Evolutionary conservation across 2,113 vertebrate species (phyloP).

Genomic region (Eurypyga helias): DNA sequence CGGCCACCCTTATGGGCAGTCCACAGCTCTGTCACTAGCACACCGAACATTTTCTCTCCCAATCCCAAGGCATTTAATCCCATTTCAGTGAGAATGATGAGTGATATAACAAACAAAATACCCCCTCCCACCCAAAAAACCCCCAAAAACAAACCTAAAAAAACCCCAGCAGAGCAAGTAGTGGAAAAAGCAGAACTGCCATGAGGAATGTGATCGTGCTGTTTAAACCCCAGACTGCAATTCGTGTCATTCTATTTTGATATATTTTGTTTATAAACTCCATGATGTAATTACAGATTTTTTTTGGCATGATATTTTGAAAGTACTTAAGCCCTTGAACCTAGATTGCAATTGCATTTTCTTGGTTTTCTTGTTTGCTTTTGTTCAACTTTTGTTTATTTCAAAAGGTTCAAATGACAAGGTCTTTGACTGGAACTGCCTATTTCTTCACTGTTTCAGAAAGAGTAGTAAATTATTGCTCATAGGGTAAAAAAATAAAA

Average conservation of each 20-base stretch:
- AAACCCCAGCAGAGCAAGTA: not conserved
- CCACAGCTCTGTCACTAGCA: not conserved
- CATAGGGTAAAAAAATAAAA: not conserved
- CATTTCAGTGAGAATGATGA: not conserved
- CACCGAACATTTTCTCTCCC: not conserved
- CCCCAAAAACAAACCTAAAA: too few species aligned
- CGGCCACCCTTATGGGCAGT: fast-evolving
- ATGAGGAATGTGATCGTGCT: not conserved
- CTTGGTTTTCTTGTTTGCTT: not conserved
- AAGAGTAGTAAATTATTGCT: not conserved
- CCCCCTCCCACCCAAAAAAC: not conserved
- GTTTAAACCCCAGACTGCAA: not conserved
- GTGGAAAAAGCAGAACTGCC: not conserved
- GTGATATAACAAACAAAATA: not conserved
- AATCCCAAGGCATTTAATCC: not conserved
- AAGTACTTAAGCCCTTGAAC: not conserved
- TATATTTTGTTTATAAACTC: not conserved
- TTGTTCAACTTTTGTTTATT: not conserved
- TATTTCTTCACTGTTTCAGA: not conserved
- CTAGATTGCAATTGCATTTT: not conserved
- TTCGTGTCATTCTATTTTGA: fast-evolving
- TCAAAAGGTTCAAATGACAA: not conserved
- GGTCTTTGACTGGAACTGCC: not conserved
- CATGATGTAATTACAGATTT: not conserved
- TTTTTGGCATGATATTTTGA: not conserved